Evolutionary conservation across 2,888 invertebrate species (phyloP).

Genomic region (Poecilobothrus nobilitatus): DNA sequence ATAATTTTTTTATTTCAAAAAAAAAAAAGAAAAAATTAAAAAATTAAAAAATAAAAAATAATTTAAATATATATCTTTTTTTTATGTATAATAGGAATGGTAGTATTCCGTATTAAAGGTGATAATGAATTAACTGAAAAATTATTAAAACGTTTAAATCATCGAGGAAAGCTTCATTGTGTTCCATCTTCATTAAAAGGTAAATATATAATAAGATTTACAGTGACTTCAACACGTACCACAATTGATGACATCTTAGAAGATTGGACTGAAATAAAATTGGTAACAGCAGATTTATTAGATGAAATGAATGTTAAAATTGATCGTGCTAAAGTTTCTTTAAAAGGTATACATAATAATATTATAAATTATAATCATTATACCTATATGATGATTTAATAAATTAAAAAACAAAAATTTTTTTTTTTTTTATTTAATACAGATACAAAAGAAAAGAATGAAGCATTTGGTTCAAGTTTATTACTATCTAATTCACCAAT

Average conservation of each 20-base stretch:
- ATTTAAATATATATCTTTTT: background rate
- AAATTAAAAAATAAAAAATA: background rate
- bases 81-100: conserved; percentile 53
- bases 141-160: conserved; percentile 78
- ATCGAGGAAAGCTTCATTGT: conserved; percentile 80
- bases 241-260: conserved; percentile 65
- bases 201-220: conserved; percentile 80
- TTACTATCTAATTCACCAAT: conserved; percentile 89
- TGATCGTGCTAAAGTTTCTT: conserved; percentile 57
- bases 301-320: conserved; percentile 52
- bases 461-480: conserved; percentile 86
- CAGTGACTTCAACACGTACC: conserved; percentile 83
- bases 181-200: conserved; percentile 90
- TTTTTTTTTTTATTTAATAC: background rate
- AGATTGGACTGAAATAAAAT: conserved; percentile 81
- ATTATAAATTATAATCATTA: background rate
- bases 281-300: conserved; percentile 62
- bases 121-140: conserved; percentile 82
- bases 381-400: no score
- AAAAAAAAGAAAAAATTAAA: background rate
- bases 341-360: conserved; percentile 58
- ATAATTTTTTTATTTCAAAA: background rate
- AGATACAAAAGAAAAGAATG: conserved; percentile 77
- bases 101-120: conserved; percentile 80
- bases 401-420: no score